Conservation (phyloP, 2,113 vertebrate genomes). For the Axis porcinus region DNA sequence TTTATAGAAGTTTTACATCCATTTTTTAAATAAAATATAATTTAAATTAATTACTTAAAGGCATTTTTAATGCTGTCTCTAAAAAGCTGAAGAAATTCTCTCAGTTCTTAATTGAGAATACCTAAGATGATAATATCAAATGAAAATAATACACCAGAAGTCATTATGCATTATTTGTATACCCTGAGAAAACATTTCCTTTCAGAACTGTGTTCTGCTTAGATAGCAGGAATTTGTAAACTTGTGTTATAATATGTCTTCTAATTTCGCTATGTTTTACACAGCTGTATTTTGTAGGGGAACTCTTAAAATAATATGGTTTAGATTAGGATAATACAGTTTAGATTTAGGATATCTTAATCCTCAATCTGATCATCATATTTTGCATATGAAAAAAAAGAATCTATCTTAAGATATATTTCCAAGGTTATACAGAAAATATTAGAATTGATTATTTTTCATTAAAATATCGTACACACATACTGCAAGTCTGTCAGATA, state of each 20-base stretch:
- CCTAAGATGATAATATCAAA: background rate
- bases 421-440: background rate
- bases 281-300: slow-evolving; percentile 24
- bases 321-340: background rate
- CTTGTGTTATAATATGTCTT: background rate
- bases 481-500: background rate
- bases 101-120: slow-evolving; percentile 37
- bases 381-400: background rate
- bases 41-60: slow-evolving; percentile 37
- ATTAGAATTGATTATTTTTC: slow-evolving; percentile 44
- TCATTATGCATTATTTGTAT: slow-evolving; percentile 20
- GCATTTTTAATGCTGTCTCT: slow-evolving; percentile 15
- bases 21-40: slow-evolving; percentile 43
- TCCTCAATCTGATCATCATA: background rate
- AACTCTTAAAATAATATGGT: background rate
- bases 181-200: slow-evolving; percentile 28
- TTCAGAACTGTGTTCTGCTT: slow-evolving; percentile 18
- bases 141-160: background rate
- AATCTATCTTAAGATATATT: background rate
- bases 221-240: background rate
- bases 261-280: slow-evolving; percentile 47
- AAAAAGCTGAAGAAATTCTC: slow-evolving; percentile 3
- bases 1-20: background rate
- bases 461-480: background rate
- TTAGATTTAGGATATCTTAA: background rate